These are phyloP conservation scores for Laspeyria flexula DNA, from an alignment of 2,888 invertebrate genomes.

Conservation along the genomic window DNA sequence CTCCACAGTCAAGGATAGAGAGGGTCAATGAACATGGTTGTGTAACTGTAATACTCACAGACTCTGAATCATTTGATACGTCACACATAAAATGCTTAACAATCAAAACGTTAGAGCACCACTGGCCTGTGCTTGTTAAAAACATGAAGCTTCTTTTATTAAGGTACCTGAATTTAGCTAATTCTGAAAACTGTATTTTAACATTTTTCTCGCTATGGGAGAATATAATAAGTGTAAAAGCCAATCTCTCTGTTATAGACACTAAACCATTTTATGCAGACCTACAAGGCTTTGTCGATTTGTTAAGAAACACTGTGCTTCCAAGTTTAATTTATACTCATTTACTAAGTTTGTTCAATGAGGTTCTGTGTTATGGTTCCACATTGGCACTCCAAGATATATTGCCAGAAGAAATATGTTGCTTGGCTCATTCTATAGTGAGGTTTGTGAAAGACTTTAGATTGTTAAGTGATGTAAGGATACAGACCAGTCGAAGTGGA, in stretches of 20 bases:
- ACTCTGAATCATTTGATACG: conserved; percentile 94
- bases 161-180: conserved; percentile 85
- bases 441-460: conserved; percentile 94
- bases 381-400: conserved; percentile 95
- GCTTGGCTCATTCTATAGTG: conserved; percentile 93
- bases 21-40: conserved; percentile 83
- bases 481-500: conserved; percentile 74
- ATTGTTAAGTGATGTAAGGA: conserved; percentile 87
- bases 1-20: conserved; percentile 70
- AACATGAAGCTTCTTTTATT: conserved; percentile 87
- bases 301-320: conserved; percentile 89
- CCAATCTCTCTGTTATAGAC: conserved; percentile 95
- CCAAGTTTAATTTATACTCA: conserved; percentile 94
- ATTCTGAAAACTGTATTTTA: conserved; percentile 90
- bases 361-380: conserved; percentile 96
- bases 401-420: conserved; percentile 95
- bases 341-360: conserved; percentile 93
- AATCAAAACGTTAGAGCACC: conserved; percentile 93
- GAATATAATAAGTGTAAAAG: conserved; percentile 95
- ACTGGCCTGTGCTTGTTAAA: conserved; percentile 93
- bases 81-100: conserved; percentile 94
- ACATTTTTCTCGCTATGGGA: conserved; percentile 96
- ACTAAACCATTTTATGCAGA: conserved; percentile 95
- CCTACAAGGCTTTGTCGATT: conserved; percentile 91
- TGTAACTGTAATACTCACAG: conserved; percentile 88